A percentile compares a stretch with the other conserved stretches of the same genome.
phyloP scores from a whole-genome alignment of 1,140 invertebrate species.

The Cephus cinctus region DNA sequence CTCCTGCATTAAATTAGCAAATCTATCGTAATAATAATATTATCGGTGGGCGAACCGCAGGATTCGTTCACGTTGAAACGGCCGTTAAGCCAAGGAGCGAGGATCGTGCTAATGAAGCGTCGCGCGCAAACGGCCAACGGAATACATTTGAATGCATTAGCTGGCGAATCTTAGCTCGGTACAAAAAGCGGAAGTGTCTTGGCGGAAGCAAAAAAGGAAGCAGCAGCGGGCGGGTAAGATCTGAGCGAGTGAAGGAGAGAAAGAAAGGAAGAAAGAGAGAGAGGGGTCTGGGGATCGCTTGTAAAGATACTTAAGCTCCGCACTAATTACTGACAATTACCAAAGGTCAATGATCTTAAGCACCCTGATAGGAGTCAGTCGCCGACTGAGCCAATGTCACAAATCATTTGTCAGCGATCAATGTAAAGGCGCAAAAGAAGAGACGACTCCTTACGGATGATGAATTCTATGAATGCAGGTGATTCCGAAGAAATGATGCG shows the following conservation, averaged over 20 bases:
- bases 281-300: too few species aligned
- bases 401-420: too few species aligned
- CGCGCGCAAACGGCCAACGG: conserved; percentile 31
- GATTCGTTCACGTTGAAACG: neutral
- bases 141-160: conserved; percentile 47
- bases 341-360: too few species aligned
- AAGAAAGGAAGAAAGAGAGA: neutral
- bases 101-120: conserved; percentile 42
- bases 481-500: too few species aligned
- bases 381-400: too few species aligned
- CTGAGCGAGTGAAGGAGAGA: conserved; percentile 2
- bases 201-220: too few species aligned
- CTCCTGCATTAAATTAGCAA: conserved; percentile 42
- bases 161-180: conserved; percentile 3
- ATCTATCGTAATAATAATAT: conserved; percentile 51
- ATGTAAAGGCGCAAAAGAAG: too few species aligned
- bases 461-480: too few species aligned
- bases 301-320: conserved; percentile 23
- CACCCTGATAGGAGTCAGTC: too few species aligned
- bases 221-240: too few species aligned
- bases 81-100: neutral
- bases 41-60: conserved; percentile 31
- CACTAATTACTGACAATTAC: conserved; percentile 31
- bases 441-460: too few species aligned
- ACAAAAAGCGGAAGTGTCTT: too few species aligned